phyloP scores from a whole-genome alignment of 2,797 vertebrate species.

The Gambusia yucatana region DNA sequence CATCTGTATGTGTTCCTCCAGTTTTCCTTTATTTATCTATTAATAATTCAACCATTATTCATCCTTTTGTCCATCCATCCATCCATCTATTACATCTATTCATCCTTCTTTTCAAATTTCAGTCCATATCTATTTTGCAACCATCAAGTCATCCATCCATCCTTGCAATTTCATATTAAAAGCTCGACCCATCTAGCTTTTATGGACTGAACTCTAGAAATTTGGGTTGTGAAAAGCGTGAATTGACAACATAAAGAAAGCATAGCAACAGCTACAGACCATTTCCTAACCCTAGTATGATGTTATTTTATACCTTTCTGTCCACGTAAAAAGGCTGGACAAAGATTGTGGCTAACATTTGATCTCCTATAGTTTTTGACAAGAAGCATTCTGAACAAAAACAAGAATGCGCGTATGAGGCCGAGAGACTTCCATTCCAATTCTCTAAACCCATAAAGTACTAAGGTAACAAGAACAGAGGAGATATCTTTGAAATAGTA shows the following conservation, averaged over 20 bases:
- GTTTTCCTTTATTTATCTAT: neutral
- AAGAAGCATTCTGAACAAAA: slow-evolving; percentile 11
- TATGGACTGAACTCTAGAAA: neutral
- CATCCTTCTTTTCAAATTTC: neutral
- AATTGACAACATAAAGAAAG: neutral
- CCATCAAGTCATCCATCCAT: neutral
- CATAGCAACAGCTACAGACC: slow-evolving; percentile 47
- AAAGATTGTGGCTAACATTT: slow-evolving; percentile 29
- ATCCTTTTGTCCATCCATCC: neutral
- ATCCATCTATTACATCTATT: neutral
- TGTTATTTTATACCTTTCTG: slow-evolving; percentile 48
- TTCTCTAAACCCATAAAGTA: slow-evolving; percentile 23
- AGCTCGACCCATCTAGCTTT: neutral
- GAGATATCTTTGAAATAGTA: slow-evolving; percentile 48
- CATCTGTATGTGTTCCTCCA: neutral
- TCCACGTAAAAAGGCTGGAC: slow-evolving; percentile 32
- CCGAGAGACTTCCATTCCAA: slow-evolving; percentile 30
- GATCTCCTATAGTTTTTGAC: slow-evolving; percentile 20
- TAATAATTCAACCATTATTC: neutral
- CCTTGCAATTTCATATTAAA: neutral
- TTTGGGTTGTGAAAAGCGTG: neutral
- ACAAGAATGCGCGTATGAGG: slow-evolving; percentile 1
- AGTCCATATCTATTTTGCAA: neutral
- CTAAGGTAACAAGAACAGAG: slow-evolving; percentile 20
- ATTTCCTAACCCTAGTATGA: slow-evolving; percentile 52